Base-by-base conservation (phyloP, 2,113 vertebrate genomes). In the Campylomormyrus tamandua region DNA sequence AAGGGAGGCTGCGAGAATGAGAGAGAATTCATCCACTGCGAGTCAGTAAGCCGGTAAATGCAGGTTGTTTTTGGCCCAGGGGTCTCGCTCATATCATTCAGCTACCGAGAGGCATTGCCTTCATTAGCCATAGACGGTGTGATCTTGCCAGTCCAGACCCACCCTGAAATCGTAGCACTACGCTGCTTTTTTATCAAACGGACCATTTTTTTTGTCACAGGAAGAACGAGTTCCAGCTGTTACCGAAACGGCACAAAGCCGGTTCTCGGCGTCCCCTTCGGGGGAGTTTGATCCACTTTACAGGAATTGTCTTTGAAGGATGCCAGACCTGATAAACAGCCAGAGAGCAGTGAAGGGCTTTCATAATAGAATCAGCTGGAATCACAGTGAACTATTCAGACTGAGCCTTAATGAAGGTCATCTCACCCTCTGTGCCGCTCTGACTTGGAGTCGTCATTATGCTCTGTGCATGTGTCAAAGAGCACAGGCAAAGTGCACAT, bases 271-370 rank as follows among this genome's bases (percentile, higher is more conserved):
- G 10, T 11, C n/a, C 31, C 83, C 24, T 49, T 50, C n/a, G 24
- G 9, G 48, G 45, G 10, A 11, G 48, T 49, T 48, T 48, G 83
- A 86, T 86, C 83, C 83, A 86, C 83, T 86, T 86, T 80, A 80
- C 35, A 27, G 46, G 83, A 86, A 49, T 27, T 49, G 83, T 45
- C 48, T 48, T 31, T 48, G n/a, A 86, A 27, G 83, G 11, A 45
- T 86, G 83, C 83, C 83, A 85, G 83, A 45, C 83, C 35, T 42
- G 74, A 80, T 42, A 80, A 80, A 80, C 74, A 80, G 35, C 74
- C 35, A 80, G 35, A n/a, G 31, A 80, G 35, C 74, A 42, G 31
- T 39, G 74, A 80, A 19, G n/a, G 35, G 35, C 31, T 80, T 80
- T 42, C 35, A 21, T 15, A 24, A 53, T 87, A 53, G 85, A 53